Conservation (phyloP, 2,888 invertebrate genomes). For the Clepsis dumicolana region DNA sequence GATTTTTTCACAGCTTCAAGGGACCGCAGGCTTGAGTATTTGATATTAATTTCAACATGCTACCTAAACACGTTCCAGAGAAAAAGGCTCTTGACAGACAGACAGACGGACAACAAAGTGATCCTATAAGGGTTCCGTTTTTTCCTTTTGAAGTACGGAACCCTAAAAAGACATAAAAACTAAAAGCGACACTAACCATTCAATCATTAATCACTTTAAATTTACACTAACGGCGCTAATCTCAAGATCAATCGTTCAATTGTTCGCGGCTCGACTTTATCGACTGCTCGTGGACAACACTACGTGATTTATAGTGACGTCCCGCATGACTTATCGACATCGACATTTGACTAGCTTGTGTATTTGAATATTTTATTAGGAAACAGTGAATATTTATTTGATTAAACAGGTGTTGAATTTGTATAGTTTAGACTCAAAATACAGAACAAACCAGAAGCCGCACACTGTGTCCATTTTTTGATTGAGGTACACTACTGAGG, state of each 20-base stretch:
- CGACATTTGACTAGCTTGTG: slow-evolving; percentile 56
- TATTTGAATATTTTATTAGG: slow-evolving; percentile 54
- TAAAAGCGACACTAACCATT: background rate
- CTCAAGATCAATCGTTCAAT: slow-evolving; percentile 20
- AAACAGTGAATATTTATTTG: slow-evolving; percentile 54
- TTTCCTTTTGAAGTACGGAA: background rate
- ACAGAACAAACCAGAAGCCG: too few species aligned
- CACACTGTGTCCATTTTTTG: too few species aligned
- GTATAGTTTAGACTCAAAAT: background rate
- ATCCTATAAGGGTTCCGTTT: too few species aligned
- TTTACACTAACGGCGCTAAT: slow-evolving; percentile 30
- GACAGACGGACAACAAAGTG: too few species aligned
- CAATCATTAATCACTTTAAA: slow-evolving; percentile 10
- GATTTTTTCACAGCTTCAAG: too few species aligned
- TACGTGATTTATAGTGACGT: slow-evolving; percentile 84
- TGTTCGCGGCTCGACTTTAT: slow-evolving; percentile 56
- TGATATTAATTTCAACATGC: too few species aligned
- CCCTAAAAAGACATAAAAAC: too few species aligned
- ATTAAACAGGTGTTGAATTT: slow-evolving; percentile 15
- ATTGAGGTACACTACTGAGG: too few species aligned
- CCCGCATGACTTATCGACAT: slow-evolving; percentile 80
- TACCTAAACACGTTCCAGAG: too few species aligned
- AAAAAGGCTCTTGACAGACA: too few species aligned
- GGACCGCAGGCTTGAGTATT: too few species aligned
- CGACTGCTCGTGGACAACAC: slow-evolving; percentile 82